Conservation (phyloP, 2,113 vertebrate species). For the Salvelinus namaycush region DNA sequence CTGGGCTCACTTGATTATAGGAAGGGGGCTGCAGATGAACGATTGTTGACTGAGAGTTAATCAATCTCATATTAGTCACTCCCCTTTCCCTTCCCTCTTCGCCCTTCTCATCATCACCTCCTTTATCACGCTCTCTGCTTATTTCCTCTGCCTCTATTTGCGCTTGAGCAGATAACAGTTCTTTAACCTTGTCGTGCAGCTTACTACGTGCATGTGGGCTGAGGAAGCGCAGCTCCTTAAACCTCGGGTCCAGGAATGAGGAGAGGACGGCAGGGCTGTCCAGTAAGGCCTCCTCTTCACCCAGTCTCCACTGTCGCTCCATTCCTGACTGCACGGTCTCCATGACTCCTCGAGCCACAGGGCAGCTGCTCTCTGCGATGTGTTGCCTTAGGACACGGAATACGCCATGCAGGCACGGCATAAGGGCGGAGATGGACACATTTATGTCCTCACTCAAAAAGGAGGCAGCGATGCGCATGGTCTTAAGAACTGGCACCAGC, state of each 20-base stretch:
- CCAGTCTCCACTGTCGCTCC: constrained; percentile 54
- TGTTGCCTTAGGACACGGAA: constrained; percentile 52
- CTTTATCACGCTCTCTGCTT: constrained; percentile 7
- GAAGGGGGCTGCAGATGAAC: background rate
- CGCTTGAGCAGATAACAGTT: constrained; percentile 53
- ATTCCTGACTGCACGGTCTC: constrained; percentile 53
- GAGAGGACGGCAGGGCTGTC: constrained; percentile 56
- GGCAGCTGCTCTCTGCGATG: constrained; percentile 43
- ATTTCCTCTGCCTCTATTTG: constrained; percentile 19
- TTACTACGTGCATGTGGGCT: constrained; percentile 56
- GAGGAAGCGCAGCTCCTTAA: constrained; percentile 72
- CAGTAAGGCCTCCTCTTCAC: constrained; percentile 54
- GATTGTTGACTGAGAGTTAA: constrained; percentile 8
- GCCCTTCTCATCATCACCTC: constrained; percentile 21
- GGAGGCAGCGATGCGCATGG: constrained; percentile 53
- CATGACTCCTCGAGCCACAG: constrained; percentile 50
- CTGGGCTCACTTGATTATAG: background rate
- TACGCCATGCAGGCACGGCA: constrained; percentile 69
- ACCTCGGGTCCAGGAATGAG: constrained; percentile 72
- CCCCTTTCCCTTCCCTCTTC: constrained; percentile 11
- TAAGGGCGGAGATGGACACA: constrained; percentile 57
- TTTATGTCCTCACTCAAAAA: constrained; percentile 72
- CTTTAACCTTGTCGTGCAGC: constrained; percentile 58
- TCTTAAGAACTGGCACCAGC: constrained; percentile 62
- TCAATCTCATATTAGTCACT: constrained; percentile 7